Evolutionary conservation across 1,140 invertebrate genomes (phyloP).

Genomic region (Alviniconcha marisindica): DNA sequence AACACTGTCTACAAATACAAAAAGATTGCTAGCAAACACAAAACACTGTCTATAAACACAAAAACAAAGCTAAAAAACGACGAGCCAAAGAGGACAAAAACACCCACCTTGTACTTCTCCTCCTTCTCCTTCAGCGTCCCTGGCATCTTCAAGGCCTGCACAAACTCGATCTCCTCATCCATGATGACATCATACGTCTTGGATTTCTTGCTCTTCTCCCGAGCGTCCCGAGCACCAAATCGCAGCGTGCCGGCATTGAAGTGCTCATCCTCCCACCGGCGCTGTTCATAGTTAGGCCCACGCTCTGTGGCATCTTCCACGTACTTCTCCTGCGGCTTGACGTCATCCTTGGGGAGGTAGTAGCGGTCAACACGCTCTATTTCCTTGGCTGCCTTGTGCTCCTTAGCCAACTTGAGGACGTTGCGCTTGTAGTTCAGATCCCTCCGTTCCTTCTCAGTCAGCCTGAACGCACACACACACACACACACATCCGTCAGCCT

Average conservation of each 20-base stretch:
- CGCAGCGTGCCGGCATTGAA: slow-evolving; percentile 93
- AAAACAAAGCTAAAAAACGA: no score
- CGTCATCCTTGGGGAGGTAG: slow-evolving; percentile 90
- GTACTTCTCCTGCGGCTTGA: slow-evolving; percentile 82
- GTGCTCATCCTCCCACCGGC: slow-evolving; percentile 99
- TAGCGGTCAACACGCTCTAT: slow-evolving; percentile 95
- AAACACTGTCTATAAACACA: no score
- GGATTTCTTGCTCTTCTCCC: slow-evolving; percentile 74
- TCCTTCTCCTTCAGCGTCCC: slow-evolving; percentile 81
- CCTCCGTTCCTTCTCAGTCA: slow-evolving; percentile 90
- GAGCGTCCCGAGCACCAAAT: slow-evolving; percentile 95
- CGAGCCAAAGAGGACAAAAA: no score
- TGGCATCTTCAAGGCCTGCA: slow-evolving; percentile 93
- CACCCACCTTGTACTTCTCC: slow-evolving; percentile 39
- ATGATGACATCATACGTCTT: slow-evolving; percentile 95
- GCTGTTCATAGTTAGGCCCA: slow-evolving; percentile 93
- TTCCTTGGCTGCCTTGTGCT: slow-evolving; percentile 95
- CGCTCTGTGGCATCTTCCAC: slow-evolving; percentile 93
- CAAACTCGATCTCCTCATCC: slow-evolving; percentile 98
- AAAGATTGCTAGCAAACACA: no score
- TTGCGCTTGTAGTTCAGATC: slow-evolving; percentile 95
- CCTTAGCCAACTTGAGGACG: slow-evolving; percentile 92
- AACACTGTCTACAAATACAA: no score
- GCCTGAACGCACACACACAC: no score
- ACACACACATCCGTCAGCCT: no score